Conservation (phyloP, 2,797 vertebrate genomes). For the Lophotriccus pileatus region DNA sequence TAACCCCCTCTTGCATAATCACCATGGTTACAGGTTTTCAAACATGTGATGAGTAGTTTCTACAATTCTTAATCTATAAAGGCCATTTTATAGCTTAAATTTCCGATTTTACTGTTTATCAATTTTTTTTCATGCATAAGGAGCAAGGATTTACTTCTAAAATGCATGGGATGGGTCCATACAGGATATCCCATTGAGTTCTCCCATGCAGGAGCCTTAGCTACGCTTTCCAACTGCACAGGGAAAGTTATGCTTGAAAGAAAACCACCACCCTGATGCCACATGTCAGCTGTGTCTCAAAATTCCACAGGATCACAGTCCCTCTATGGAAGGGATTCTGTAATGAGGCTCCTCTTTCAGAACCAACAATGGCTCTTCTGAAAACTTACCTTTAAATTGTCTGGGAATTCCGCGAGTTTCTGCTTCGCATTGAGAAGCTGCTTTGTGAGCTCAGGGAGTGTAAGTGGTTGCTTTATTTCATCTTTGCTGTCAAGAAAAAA, state of each 20-base stretch:
- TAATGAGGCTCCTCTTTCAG: background rate
- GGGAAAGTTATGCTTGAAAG: background rate
- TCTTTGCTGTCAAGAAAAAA: constrained; percentile 62
- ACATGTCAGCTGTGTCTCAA: background rate
- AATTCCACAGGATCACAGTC: background rate
- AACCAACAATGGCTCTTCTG: background rate
- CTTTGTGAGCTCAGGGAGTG: constrained; percentile 81
- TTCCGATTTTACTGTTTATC: background rate
- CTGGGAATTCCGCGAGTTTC: constrained; percentile 80
- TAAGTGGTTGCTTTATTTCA: constrained; percentile 60
- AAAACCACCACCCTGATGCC: background rate
- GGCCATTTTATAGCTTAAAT: background rate
- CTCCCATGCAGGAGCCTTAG: background rate
- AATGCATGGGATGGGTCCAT: background rate
- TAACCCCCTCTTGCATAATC: background rate
- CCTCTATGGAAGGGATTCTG: background rate
- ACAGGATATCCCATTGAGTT: background rate
- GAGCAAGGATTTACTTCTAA: background rate
- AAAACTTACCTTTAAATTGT: constrained; percentile 83
- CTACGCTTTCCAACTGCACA: accelerated
- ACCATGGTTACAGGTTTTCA: background rate
- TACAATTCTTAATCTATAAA: background rate
- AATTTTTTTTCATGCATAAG: background rate
- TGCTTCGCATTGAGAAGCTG: constrained; percentile 82
- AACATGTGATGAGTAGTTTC: background rate